Conservation (phyloP, 2,888 invertebrate genomes). For the Diadegma fenestrale region DNA sequence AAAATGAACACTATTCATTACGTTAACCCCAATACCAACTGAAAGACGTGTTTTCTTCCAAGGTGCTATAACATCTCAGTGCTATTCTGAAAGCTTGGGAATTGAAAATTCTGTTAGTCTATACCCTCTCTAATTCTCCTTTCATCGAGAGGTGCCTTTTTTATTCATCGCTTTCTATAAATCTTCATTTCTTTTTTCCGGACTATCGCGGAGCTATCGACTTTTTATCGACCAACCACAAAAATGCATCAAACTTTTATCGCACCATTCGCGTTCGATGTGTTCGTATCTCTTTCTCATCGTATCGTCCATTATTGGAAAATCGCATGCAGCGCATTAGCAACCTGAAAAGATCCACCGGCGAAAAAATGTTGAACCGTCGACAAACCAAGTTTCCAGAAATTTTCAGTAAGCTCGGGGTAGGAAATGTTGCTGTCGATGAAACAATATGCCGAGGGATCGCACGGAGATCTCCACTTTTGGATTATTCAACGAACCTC, state of each 20-base stretch:
- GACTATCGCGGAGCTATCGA: not conserved
- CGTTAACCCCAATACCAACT: slow-evolving; percentile 70
- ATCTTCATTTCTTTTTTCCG: slow-evolving; percentile 9
- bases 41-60: not conserved
- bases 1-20: slow-evolving; percentile 82
- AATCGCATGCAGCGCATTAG: slow-evolving; percentile 8
- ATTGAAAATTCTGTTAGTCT: slow-evolving; percentile 80
- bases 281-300: not conserved
- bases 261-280: slow-evolving; percentile 7
- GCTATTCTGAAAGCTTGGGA: slow-evolving; percentile 76
- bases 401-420: not conserved
- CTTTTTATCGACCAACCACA: slow-evolving; percentile 1
- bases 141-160: slow-evolving; percentile 25
- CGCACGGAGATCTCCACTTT: not conserved
- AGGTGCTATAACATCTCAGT: not conserved
- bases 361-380: not conserved
- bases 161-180: slow-evolving; percentile 5
- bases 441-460: not conserved
- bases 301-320: slow-evolving; percentile 7
- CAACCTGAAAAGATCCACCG: not conserved
- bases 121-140: slow-evolving; percentile 51
- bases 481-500: not conserved
- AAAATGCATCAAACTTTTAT: slow-evolving; percentile 28
- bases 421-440: not conserved
- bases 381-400: not conserved